Conservation (phyloP, 2,888 invertebrate species). For the Apotomis turbidana region DNA sequence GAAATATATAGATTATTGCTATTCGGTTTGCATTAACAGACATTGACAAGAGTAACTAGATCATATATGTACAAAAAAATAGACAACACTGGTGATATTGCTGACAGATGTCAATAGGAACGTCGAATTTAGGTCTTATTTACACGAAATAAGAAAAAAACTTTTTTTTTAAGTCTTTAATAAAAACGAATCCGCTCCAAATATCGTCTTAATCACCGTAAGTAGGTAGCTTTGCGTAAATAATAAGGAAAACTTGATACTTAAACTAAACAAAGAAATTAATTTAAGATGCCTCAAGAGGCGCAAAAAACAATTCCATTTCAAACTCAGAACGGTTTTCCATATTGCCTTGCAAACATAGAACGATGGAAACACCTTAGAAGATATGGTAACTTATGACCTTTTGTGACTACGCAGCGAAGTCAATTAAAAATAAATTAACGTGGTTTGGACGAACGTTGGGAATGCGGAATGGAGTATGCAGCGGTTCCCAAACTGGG, state of each 20-base stretch:
- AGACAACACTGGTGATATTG: too few species aligned
- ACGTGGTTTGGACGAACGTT: conserved; percentile 48
- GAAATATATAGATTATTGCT: too few species aligned
- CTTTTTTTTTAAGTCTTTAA: too few species aligned
- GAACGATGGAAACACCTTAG: not conserved
- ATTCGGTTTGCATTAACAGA: too few species aligned
- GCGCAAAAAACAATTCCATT: conserved; percentile 47
- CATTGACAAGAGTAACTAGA: too few species aligned
- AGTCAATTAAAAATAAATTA: conserved; percentile 55
- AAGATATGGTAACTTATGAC: not conserved
- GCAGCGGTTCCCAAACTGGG: too few species aligned
- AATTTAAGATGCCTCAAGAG: conserved; percentile 43
- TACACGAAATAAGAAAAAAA: too few species aligned
- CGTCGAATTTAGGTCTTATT: too few species aligned
- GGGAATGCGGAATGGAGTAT: conserved; percentile 23
- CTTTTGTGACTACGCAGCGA: conserved; percentile 25
- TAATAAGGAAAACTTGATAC: conserved; percentile 19
- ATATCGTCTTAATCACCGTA: not conserved
- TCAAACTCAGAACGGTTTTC: conserved; percentile 46
- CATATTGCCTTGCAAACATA: not conserved
- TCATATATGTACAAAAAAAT: too few species aligned
- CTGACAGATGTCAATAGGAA: too few species aligned
- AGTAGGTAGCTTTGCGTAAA: not conserved
- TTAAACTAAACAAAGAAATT: conserved; percentile 28
- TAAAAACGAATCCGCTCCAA: not conserved